phyloP scores from a whole-genome alignment of 1,140 invertebrate species.

The Drosophila ananassae region DNA sequence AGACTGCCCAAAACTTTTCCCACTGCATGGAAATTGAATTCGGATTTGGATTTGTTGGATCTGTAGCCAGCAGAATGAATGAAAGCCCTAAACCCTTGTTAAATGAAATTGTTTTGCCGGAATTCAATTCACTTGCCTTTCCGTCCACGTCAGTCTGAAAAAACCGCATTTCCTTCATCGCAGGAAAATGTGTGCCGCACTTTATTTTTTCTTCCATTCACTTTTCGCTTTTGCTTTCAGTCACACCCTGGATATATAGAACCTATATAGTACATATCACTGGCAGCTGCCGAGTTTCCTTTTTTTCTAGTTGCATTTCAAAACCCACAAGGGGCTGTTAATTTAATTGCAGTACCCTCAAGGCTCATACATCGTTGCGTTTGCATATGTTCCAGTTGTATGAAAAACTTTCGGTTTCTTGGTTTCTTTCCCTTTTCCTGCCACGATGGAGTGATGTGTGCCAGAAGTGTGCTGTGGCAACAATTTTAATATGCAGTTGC shows the following conservation, averaged over 20 bases:
- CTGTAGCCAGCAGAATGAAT: conserved; percentile 3
- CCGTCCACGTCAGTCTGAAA: background rate
- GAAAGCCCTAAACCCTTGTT: background rate
- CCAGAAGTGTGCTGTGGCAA: background rate
- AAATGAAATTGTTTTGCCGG: background rate
- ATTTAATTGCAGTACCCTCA: conserved; percentile 61
- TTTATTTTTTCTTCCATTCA: background rate
- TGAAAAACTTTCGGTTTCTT: conserved; percentile 20
- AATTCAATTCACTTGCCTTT: conserved; percentile 5
- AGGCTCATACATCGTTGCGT: conserved; percentile 1
- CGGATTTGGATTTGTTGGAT: conserved; percentile 4
- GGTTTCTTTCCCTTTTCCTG: conserved; percentile 10
- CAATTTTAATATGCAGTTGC: conserved; percentile 56
- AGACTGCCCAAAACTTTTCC: conserved; percentile 20
- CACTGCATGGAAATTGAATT: conserved; percentile 13
- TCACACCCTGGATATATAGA: background rate
- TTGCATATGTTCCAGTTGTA: conserved; percentile 7
- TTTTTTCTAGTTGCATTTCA: conserved; percentile 6
- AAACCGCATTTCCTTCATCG: conserved; percentile 18
- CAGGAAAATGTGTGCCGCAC: background rate
- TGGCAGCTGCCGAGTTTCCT: conserved; percentile 13
- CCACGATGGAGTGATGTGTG: conserved; percentile 9
- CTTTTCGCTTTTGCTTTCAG: background rate
- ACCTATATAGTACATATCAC: background rate
- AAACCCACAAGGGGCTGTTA: conserved; percentile 43